Conservation (phyloP, 2,113 vertebrate genomes). For the Chlamydotis undulata region DNA sequence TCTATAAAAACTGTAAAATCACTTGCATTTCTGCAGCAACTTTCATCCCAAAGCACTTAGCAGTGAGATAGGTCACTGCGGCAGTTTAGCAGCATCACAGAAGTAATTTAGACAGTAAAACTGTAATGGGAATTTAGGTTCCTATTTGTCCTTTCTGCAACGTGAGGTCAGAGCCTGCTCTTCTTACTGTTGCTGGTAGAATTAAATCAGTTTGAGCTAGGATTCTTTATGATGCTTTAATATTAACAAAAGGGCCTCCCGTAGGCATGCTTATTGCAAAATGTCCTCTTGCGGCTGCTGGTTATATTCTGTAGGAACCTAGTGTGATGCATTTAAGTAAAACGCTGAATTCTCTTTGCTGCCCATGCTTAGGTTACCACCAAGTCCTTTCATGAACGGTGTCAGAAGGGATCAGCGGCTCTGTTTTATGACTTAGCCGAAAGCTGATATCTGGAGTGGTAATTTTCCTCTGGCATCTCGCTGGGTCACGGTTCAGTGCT, state of each 20-base stretch:
- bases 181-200: background rate
- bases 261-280: background rate
- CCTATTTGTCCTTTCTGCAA: background rate
- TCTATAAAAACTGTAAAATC: background rate
- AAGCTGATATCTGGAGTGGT: background rate
- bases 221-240: background rate
- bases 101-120: slow-evolving; percentile 28
- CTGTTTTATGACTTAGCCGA: background rate
- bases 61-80: background rate
- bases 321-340: background rate
- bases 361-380: background rate
- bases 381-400: background rate
- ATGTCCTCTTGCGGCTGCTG: background rate
- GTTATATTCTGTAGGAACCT: background rate
- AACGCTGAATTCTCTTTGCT: background rate
- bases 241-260: background rate
- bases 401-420: background rate
- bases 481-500: background rate
- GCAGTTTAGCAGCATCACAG: background rate
- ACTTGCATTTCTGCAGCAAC: background rate
- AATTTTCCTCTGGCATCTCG: background rate
- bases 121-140: slow-evolving; percentile 24
- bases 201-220: background rate
- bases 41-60: background rate
- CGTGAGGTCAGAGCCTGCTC: background rate